These are phyloP conservation scores for Eulithis testata DNA, from an alignment of 2,888 invertebrate species.

Conservation along the genomic window DNA sequence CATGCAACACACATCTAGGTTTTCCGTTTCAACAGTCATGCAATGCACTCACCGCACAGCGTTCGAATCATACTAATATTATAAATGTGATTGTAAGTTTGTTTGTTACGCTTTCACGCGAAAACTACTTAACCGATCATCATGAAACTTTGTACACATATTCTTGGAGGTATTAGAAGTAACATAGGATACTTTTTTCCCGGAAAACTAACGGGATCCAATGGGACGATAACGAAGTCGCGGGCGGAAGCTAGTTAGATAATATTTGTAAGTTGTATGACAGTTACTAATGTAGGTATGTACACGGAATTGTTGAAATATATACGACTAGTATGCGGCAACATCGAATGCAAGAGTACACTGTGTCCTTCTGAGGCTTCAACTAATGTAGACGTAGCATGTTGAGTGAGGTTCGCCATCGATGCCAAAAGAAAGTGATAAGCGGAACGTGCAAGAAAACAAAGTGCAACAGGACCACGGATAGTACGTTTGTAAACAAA, in stretches of 20 bases:
- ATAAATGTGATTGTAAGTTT: too few relatives aligned
- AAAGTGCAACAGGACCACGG: constrained; percentile 75
- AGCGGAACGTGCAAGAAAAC: constrained; percentile 73
- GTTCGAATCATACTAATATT: too few relatives aligned
- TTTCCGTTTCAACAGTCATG: constrained; percentile 80
- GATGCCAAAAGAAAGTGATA: constrained; percentile 63
- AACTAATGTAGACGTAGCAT: constrained; percentile 70
- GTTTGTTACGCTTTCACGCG: too few relatives aligned
- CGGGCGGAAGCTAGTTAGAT: too few relatives aligned
- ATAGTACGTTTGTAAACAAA: constrained; percentile 57
- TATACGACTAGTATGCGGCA: constrained; percentile 63
- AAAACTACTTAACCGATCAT: too few relatives aligned
- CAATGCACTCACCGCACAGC: constrained; percentile 66
- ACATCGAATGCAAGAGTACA: constrained; percentile 73
- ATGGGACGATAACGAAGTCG: too few relatives aligned
- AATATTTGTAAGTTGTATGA: constrained; percentile 51
- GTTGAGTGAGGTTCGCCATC: constrained; percentile 56
- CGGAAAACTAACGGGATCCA: too few relatives aligned
- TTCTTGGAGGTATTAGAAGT: too few relatives aligned
- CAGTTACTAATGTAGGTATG: constrained; percentile 64
- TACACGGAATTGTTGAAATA: constrained; percentile 66
- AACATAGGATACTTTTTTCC: too few relatives aligned
- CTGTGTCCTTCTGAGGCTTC: constrained; percentile 61
- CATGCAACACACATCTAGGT: constrained; percentile 83
- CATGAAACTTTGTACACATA: too few relatives aligned